Percentiles rank a stretch among this genome's conserved stretches.
Evolutionary conservation across 1,140 invertebrate species (phyloP).

Genomic region (Olivierus martensii): DNA sequence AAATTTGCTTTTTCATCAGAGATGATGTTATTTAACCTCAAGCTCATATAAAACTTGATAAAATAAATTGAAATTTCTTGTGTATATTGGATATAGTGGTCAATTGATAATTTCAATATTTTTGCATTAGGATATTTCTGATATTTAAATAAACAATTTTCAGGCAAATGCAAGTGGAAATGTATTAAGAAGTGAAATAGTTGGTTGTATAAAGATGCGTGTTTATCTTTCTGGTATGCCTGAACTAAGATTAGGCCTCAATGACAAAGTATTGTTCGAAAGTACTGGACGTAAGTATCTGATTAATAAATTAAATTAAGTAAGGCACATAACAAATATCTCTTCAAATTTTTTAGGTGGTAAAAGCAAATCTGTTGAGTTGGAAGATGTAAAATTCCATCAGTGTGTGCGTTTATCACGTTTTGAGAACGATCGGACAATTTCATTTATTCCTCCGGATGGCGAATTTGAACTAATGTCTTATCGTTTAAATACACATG

Average conservation of each 20-base stretch:
- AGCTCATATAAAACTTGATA: no score
- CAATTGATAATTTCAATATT: no score
- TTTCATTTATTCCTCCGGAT: conserved; percentile 98
- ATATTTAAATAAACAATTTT: no score
- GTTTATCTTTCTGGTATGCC: conserved; percentile 99
- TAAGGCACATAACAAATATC: not conserved
- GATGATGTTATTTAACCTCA: no score
- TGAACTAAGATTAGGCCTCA: conserved; percentile 90
- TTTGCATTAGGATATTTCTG: no score
- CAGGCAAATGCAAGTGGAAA: conserved; percentile 96
- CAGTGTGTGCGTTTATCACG: conserved; percentile 93
- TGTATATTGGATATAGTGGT: no score
- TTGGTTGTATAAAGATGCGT: conserved; percentile 98
- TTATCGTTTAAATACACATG: conserved; percentile 92
- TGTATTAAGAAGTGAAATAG: conserved; percentile 91
- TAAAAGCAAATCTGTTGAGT: conserved; percentile 96
- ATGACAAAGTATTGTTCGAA: conserved; percentile 72
- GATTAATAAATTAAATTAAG: not conserved
- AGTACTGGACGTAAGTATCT: conserved; percentile 32
- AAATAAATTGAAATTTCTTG: no score
- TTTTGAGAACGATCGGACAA: conserved; percentile 98
- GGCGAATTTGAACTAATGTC: conserved; percentile 99
- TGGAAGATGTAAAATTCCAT: conserved; percentile 99
- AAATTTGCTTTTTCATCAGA: no score
- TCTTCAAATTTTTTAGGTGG: conserved; percentile 38